Conservation (phyloP, 2,113 vertebrate genomes). For the Ploceus nigricollis region DNA sequence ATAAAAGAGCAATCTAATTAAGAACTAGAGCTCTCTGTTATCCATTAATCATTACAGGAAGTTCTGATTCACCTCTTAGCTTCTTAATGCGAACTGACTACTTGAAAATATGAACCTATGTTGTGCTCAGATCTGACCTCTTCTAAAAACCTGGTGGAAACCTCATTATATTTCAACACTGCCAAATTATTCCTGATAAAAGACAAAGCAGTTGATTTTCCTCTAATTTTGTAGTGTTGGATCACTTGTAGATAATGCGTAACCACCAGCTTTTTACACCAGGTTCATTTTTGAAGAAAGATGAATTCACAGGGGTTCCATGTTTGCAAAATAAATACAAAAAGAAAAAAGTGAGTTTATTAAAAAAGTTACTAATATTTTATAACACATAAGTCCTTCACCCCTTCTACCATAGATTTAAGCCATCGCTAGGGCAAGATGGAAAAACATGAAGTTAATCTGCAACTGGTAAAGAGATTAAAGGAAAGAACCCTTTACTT, state of each 20-base stretch:
- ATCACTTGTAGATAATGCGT: background rate
- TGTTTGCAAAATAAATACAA: background rate
- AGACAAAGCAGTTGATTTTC: background rate
- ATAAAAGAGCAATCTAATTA: background rate
- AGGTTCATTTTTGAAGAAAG: background rate
- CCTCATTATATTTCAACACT: background rate
- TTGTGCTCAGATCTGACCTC: background rate
- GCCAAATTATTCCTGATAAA: background rate
- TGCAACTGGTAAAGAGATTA: background rate
- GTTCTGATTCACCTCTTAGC: background rate
- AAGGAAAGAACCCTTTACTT: background rate
- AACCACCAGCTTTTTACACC: background rate
- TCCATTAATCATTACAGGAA: background rate
- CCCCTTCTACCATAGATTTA: background rate
- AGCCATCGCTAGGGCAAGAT: background rate
- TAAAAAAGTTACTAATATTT: background rate
- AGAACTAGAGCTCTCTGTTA: background rate
- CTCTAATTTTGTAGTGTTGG: background rate
- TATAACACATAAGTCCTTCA: background rate
- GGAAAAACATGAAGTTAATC: background rate
- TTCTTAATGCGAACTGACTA: background rate
- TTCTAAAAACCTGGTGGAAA: background rate
- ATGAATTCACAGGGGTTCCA: background rate
- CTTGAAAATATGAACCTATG: background rate
- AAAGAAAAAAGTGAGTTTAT: background rate